Conservation (phyloP, 2,113 vertebrate species). For the Callipepla californica region DNA sequence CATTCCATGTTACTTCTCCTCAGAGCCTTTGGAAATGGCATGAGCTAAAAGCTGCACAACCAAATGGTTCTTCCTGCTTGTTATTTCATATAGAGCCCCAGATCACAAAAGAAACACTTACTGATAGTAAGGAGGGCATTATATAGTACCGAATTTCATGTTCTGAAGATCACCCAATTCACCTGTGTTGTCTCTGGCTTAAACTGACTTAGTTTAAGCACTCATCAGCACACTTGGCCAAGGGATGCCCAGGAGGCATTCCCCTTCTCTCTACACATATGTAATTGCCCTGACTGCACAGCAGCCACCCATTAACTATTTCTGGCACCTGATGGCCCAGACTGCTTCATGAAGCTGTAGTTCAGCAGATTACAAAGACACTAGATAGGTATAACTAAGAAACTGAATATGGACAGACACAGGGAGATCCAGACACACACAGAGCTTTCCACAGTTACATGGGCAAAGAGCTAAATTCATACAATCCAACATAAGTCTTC, state of each 20-base stretch:
- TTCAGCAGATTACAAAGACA: background rate
- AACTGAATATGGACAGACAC: background rate
- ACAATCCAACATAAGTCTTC: background rate
- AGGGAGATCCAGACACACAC: background rate
- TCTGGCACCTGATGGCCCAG: background rate
- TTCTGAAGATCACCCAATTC: background rate
- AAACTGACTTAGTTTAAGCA: background rate
- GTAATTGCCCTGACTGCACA: background rate
- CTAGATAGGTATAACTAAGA: background rate
- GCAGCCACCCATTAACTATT: background rate
- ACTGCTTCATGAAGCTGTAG: background rate
- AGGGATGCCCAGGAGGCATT: background rate
- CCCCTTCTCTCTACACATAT: background rate
- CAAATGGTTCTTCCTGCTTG: background rate
- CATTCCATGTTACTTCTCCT: background rate
- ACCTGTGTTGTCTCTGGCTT: background rate
- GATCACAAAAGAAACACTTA: background rate
- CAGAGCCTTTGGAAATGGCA: background rate
- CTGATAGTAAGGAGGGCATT: background rate
- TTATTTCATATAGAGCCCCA: background rate
- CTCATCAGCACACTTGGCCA: background rate
- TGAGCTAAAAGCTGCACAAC: background rate
- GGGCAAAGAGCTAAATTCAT: background rate
- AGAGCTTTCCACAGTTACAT: background rate
- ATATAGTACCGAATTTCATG: background rate